phyloP scores from a whole-genome alignment of 1,140 invertebrate species.

The Matsumurasca onukii region DNA sequence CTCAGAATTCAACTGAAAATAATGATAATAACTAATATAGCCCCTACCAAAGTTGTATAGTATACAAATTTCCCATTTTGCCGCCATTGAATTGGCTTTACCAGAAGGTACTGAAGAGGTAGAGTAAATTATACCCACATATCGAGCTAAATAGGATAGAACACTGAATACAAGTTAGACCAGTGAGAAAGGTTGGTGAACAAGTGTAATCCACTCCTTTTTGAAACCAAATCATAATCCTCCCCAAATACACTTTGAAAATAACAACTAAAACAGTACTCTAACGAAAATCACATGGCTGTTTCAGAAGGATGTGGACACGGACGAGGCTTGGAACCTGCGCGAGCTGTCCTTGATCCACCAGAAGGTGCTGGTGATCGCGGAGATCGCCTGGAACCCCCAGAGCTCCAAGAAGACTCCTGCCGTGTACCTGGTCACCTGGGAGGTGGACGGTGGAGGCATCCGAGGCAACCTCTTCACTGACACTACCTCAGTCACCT shows the following conservation, averaged over 20 bases:
- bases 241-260: not conserved
- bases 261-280: not conserved
- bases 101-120: too few species aligned
- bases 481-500: conserved; percentile 71
- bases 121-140: too few species aligned
- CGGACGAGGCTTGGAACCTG: conserved; percentile 56
- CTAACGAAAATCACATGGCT: not conserved
- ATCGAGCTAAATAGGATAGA: too few species aligned
- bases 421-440: conserved; percentile 74
- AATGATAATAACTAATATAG: too few species aligned
- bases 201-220: too few species aligned
- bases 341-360: conserved; percentile 66
- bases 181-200: too few species aligned
- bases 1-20: too few species aligned
- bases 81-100: too few species aligned
- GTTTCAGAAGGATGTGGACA: conserved; percentile 9
- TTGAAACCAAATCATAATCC: too few species aligned
- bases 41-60: too few species aligned
- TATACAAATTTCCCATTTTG: too few species aligned
- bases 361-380: conserved; percentile 70
- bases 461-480: conserved; percentile 82
- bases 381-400: conserved; percentile 72
- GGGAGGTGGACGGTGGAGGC: conserved; percentile 79
- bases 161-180: too few species aligned
- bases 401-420: conserved; percentile 45